Evolutionary conservation across 2,888 invertebrate species (phyloP).

Genomic region (Oscheius sp.): DNA sequence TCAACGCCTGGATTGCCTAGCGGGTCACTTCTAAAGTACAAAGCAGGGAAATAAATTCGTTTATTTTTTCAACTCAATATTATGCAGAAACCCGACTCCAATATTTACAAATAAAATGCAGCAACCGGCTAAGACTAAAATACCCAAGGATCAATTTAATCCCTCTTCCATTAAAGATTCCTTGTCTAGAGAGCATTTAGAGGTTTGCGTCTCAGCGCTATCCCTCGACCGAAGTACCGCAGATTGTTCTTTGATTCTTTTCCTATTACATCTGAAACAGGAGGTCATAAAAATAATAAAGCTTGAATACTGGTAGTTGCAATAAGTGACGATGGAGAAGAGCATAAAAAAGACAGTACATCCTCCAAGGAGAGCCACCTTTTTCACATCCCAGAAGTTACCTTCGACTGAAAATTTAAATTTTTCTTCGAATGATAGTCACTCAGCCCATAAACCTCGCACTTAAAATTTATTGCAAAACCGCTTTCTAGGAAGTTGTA

Average conservation of each 20-base stretch:
- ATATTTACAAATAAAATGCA: conserved; percentile 11
- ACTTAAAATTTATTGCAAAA: too few species aligned
- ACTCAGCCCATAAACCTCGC: too few species aligned
- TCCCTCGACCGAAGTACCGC: not conserved
- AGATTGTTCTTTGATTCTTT: not conserved
- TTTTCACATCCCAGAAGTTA: too few species aligned
- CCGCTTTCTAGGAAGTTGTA: too few species aligned
- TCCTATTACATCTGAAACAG: not conserved
- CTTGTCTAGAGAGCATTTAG: conserved; percentile 4
- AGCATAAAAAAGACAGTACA: conserved; percentile 4
- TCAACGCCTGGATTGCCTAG: conserved; percentile 10
- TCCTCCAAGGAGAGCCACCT: not conserved
- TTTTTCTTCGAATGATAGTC: too few species aligned
- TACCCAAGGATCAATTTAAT: not conserved
- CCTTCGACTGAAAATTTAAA: too few species aligned
- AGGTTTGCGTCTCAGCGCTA: conserved; percentile 10
- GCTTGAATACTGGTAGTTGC: conserved; percentile 1
- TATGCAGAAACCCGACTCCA: conserved; percentile 7
- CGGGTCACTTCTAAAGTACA: too few species aligned
- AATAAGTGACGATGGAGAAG: conserved; percentile 3
- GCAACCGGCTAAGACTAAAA: not conserved
- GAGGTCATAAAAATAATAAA: not conserved
- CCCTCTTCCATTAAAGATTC: not conserved
- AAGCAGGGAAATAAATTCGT: not conserved
- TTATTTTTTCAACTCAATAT: not conserved